A percentile compares a stretch with the other conserved stretches of the same genome.
Conservation (phyloP, 2,113 vertebrate species). For the Gopherus evgoodei region DNA sequence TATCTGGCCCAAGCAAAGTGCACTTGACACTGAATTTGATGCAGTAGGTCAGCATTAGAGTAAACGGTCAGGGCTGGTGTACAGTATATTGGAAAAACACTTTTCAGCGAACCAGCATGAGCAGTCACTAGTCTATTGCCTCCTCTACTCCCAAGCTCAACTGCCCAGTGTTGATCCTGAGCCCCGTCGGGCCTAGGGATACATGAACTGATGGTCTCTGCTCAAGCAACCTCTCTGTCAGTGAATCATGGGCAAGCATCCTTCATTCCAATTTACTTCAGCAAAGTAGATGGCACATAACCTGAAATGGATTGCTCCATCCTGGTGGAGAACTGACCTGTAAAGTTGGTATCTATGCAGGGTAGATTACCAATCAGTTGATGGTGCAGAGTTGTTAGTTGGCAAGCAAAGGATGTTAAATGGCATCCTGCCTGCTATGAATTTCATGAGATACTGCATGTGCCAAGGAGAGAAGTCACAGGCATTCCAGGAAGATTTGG, state of each 20-base stretch:
- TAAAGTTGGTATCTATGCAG: background rate
- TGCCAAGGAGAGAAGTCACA: background rate
- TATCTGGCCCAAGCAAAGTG: background rate
- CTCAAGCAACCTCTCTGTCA: background rate
- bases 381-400: background rate
- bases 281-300: accelerated
- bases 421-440: background rate
- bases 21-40: background rate
- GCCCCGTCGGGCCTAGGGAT: background rate
- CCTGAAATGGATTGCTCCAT: accelerated
- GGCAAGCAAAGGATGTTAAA: background rate
- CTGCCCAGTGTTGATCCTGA: background rate
- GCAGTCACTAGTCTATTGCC: background rate
- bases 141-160: background rate
- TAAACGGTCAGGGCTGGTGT: accelerated
- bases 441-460: background rate
- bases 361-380: accelerated
- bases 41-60: accelerated
- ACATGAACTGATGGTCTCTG: background rate
- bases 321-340: background rate
- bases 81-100: background rate
- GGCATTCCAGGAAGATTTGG: background rate
- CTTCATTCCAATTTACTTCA: background rate
- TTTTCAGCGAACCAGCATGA: background rate
- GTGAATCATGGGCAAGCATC: background rate